These are phyloP conservation scores for Melanotaenia trifasciata DNA, from an alignment of 2,797 vertebrate genomes.

Conservation along the genomic window DNA sequence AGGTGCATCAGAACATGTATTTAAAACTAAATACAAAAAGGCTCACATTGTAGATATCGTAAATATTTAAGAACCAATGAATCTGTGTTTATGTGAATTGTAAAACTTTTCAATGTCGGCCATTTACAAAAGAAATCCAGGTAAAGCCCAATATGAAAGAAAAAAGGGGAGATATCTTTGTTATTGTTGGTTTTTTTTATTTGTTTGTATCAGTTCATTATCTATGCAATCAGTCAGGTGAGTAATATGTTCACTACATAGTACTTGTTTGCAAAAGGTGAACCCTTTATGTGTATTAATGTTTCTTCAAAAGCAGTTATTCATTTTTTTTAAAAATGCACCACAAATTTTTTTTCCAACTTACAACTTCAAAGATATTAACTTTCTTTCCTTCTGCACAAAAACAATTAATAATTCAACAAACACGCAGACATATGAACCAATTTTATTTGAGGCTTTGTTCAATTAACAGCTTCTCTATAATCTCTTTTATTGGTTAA, in stretches of 20 bases:
- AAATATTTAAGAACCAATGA: background rate
- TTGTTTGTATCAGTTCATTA: background rate
- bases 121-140: background rate
- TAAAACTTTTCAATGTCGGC: background rate
- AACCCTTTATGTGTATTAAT: background rate
- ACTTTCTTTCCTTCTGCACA: background rate
- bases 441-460: constrained; percentile 90
- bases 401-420: constrained; percentile 22
- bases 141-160: background rate
- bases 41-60: background rate
- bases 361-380: background rate
- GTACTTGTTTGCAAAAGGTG: background rate
- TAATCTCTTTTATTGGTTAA: constrained; percentile 86
- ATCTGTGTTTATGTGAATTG: background rate
- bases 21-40: background rate
- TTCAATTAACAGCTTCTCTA: constrained; percentile 92
- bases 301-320: background rate
- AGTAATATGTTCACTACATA: background rate
- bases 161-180: background rate
- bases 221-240: background rate
- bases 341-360: background rate
- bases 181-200: background rate
- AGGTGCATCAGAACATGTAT: background rate
- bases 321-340: background rate
- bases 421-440: constrained; percentile 15